Conservation (phyloP, 2,888 invertebrate species). For the Plusia festucae region DNA sequence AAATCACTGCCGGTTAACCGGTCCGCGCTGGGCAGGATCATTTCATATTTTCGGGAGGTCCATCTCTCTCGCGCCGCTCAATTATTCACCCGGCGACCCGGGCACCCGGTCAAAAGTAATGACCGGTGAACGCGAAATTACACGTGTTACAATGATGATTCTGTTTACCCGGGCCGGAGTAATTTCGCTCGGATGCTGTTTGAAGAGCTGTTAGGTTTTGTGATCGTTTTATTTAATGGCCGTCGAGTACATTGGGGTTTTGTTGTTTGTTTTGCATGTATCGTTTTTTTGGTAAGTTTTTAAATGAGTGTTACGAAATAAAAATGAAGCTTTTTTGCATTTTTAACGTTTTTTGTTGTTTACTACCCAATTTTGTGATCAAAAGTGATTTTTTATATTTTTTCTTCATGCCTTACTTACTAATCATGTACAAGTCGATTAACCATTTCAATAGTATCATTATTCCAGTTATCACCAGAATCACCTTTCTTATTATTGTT, state of each 20-base stretch:
- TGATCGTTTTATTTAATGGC: slow-evolving; percentile 80
- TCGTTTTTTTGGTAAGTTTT: slow-evolving; percentile 64
- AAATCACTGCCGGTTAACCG: slow-evolving; percentile 61
- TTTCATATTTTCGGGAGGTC: slow-evolving; percentile 84
- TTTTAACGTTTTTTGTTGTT: background rate
- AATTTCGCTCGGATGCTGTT: slow-evolving; percentile 75
- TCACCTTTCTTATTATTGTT: too few relatives aligned
- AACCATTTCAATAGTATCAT: too few relatives aligned
- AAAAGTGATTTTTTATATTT: too few relatives aligned
- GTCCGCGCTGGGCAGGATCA: slow-evolving; percentile 76
- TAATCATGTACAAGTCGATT: too few relatives aligned
- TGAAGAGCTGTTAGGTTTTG: slow-evolving; percentile 82
- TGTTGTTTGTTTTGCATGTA: slow-evolving; percentile 57
- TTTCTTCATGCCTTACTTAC: too few relatives aligned
- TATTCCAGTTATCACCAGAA: too few relatives aligned
- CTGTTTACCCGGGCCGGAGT: slow-evolving; percentile 78
- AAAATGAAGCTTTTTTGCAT: slow-evolving; percentile 18
- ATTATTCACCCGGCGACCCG: slow-evolving; percentile 80
- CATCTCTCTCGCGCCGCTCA: slow-evolving; percentile 82
- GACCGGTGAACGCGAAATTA: slow-evolving; percentile 84
- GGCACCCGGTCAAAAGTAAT: slow-evolving; percentile 81
- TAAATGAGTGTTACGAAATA: slow-evolving; percentile 37
- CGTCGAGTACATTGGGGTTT: slow-evolving; percentile 57
- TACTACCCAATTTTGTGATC: background rate
- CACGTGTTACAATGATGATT: slow-evolving; percentile 86